Evolutionary conservation across 1,140 invertebrate species (phyloP), one percentile per base, ranked within the genome.

Genomic region (Asobara japonica): DNA sequence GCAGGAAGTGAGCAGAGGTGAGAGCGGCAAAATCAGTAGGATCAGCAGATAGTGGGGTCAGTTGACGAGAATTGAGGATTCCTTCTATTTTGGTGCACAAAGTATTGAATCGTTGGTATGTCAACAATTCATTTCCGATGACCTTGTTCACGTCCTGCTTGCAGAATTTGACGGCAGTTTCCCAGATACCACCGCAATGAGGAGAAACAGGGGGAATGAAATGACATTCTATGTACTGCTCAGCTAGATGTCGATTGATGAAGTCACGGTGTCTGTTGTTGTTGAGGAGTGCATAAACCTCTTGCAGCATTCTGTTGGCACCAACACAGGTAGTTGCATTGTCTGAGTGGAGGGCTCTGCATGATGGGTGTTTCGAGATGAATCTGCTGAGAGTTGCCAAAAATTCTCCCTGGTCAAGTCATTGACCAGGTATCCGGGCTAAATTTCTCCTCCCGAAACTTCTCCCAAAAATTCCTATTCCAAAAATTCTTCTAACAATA

Each of bases 321-420:
- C 79, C 79, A 11, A 79, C 65, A 67, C 85, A 86, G 60, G 80
- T 86, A 0, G 78, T 80, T 0, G 79, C 83, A 60, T 79, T 77
- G 41, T 84, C 80, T 2, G 72, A 78, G 69, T 82, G 79, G 7
- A 83, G 69, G 22, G 71, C 31, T 10, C 10, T 33, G 31, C 31
- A 33, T 6, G 31, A n/a, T n/a, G n/a, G n/a, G n/a, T n/a, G n/a
- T n/a, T n/a, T n/a, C n/a, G n/a, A n/a, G n/a, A n/a, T n/a, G 31
- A 33, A 33, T 33, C 31, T 33, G 31, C 31, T 33, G 31, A 33
- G 31, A 33, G 31, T 33, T 33, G 31, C 31, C 31, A 33, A 10
- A 10, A 84, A 83, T 0, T 74, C 73, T 29, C 79, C 72, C 78
- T 78, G 1, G 77, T 75, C 0, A 84, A 25, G 69, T 80, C 77